These are phyloP conservation scores for Cynodonichthys magdalenae DNA, from an alignment of 2,797 vertebrate genomes.

Conservation along the genomic window DNA sequence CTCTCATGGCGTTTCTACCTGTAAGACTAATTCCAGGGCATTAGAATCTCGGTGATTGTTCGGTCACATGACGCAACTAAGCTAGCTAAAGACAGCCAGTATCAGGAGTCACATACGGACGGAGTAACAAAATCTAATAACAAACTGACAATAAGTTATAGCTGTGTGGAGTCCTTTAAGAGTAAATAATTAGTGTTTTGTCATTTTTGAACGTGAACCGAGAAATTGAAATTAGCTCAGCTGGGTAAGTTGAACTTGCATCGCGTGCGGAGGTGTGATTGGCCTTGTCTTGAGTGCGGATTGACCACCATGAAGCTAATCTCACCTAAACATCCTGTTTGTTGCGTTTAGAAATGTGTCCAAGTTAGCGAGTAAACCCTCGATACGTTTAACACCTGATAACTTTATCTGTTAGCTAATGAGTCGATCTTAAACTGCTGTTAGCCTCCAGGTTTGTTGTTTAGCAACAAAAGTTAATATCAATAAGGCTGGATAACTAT, in stretches of 20 bases:
- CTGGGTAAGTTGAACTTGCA: conserved; percentile 49
- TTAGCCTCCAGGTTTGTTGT: not conserved
- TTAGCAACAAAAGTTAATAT: not conserved
- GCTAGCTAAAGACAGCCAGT: conserved; percentile 34
- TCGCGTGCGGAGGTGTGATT: conserved; percentile 30
- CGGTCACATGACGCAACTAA: conserved; percentile 62
- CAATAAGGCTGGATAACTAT: conserved; percentile 3
- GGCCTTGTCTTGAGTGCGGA: conserved; percentile 49
- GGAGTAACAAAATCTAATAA: not conserved
- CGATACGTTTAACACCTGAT: rapidly evolving
- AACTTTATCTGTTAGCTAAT: not conserved
- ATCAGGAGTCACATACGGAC: conserved; percentile 32
- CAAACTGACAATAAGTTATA: not conserved
- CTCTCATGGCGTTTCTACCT: conserved; percentile 20
- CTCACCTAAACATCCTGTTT: conserved; percentile 2
- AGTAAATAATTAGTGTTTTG: conserved; percentile 13
- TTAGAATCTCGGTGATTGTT: not conserved
- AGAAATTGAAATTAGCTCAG: conserved; percentile 9
- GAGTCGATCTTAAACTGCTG: not conserved
- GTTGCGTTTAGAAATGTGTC: rapidly evolving
- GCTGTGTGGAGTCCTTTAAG: conserved; percentile 27
- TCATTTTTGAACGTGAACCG: not conserved
- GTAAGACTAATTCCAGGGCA: conserved; percentile 2
- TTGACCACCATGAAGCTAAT: conserved; percentile 36
- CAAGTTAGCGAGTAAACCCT: too few relatives aligned